Conservation (phyloP, 2,797 vertebrate genomes). For the Lepilemur septentrionalis region DNA sequence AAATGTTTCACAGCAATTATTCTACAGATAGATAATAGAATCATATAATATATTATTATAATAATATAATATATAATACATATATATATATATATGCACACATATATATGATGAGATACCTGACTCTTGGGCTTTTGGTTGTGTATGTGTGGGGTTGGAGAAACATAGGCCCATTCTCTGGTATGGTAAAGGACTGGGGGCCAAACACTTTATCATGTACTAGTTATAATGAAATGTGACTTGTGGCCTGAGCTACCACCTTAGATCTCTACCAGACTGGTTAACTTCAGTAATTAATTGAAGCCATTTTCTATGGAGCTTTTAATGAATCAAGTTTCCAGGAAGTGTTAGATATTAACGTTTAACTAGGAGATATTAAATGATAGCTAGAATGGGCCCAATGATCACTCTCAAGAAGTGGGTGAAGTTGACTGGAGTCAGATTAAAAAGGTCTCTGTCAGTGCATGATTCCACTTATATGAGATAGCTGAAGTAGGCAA, state of each 20-base stretch:
- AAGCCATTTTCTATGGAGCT: not conserved
- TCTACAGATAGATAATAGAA: not conserved
- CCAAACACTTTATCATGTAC: not conserved
- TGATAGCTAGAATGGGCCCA: not conserved
- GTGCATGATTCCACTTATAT: not conserved
- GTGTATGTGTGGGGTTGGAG: not conserved
- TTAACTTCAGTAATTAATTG: not conserved
- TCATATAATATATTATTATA: not conserved
- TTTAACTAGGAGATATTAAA: not conserved
- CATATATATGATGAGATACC: not conserved
- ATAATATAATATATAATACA: not conserved
- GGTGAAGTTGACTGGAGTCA: not conserved
- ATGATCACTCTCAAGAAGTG: not conserved
- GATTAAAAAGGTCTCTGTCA: not conserved
- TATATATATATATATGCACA: not conserved
- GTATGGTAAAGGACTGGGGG: not conserved
- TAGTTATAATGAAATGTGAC: not conserved
- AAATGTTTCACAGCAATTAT: not conserved
- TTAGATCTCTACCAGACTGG: not conserved
- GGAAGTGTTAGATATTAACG: not conserved
- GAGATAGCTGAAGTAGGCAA: not conserved
- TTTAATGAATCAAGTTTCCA: not conserved
- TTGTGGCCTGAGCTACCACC: not conserved
- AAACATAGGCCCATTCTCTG: fast-evolving
- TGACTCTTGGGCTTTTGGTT: not conserved